Conservation (phyloP, 2,888 invertebrate species). For the Amphipyra berbera region DNA sequence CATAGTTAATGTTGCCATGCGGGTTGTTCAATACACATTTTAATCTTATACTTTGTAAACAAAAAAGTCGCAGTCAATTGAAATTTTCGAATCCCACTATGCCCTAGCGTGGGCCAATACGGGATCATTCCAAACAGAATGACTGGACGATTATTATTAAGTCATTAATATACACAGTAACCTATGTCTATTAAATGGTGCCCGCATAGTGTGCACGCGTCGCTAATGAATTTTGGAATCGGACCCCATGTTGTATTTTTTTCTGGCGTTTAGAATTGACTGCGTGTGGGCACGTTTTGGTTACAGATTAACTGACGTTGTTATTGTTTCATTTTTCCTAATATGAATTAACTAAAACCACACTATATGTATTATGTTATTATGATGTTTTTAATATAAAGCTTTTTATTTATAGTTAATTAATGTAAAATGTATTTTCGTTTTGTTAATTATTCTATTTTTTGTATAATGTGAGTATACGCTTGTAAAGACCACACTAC, state of each 20-base stretch:
- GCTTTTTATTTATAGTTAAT: too few relatives aligned
- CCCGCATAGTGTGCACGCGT: constrained; percentile 76
- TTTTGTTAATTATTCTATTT: too few relatives aligned
- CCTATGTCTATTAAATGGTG: constrained; percentile 64
- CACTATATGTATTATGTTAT: too few relatives aligned
- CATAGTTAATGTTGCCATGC: constrained; percentile 48
- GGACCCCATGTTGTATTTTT: constrained; percentile 65
- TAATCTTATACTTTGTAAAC: constrained; percentile 58
- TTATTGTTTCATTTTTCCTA: constrained; percentile 19
- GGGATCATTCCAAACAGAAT: constrained; percentile 67
- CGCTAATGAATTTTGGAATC: constrained; percentile 66
- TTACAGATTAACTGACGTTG: constrained; percentile 32
- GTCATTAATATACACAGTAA: constrained; percentile 74
- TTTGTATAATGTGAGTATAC: too few relatives aligned
- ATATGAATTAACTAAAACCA: too few relatives aligned
- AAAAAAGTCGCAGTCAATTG: constrained; percentile 54
- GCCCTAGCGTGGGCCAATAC: constrained; percentile 56
- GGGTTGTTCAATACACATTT: constrained; percentile 55
- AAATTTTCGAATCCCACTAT: constrained; percentile 44
- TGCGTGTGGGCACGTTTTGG: constrained; percentile 69
- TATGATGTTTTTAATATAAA: too few relatives aligned
- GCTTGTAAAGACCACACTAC: too few relatives aligned
- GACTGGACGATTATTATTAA: constrained; percentile 81
- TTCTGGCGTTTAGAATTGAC: constrained; percentile 60
- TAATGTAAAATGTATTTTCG: too few relatives aligned